phyloP scores from a whole-genome alignment of 2,888 invertebrate species.

The Lochmaea capreae region DNA sequence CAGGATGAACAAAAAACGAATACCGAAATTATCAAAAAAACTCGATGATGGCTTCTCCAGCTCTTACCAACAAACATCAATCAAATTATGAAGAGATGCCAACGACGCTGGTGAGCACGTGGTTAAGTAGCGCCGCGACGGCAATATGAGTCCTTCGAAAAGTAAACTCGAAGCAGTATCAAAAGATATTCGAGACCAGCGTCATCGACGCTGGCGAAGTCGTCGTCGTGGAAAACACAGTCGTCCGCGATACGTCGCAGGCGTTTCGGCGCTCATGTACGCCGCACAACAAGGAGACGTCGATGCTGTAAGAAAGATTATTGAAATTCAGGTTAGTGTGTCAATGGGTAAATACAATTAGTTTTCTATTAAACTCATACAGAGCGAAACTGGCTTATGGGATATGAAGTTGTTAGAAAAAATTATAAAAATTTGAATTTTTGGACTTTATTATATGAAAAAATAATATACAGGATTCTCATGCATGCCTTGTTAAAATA shows the following conservation, averaged over 20 bases:
- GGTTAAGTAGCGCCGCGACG: constrained; percentile 34
- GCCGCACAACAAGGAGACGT: constrained; percentile 91
- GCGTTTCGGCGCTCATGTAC: constrained; percentile 90
- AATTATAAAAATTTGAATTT: too few relatives aligned
- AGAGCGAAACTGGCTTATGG: too few relatives aligned
- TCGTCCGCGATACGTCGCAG: constrained; percentile 44
- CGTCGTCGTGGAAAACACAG: constrained; percentile 44
- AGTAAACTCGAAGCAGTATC: constrained; percentile 1
- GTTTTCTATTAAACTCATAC: not conserved
- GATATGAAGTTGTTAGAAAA: too few relatives aligned
- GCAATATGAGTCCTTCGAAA: constrained; percentile 35
- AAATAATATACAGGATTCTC: too few relatives aligned
- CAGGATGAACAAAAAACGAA: not conserved
- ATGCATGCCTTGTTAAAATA: too few relatives aligned
- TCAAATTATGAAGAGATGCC: constrained; percentile 1
- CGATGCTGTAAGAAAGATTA: constrained; percentile 78
- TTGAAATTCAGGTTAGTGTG: constrained; percentile 80
- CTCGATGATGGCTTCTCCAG: not conserved
- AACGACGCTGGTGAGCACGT: constrained; percentile 30
- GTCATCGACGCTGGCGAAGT: constrained; percentile 26
- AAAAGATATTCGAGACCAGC: constrained; percentile 10
- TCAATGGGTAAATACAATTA: constrained; percentile 4
- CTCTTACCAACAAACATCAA: not conserved
- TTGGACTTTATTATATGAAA: too few relatives aligned
- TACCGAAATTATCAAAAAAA: not conserved